Evolutionary conservation across 2,888 invertebrate species (phyloP).

Genomic region (Eupithecia subumbrata): DNA sequence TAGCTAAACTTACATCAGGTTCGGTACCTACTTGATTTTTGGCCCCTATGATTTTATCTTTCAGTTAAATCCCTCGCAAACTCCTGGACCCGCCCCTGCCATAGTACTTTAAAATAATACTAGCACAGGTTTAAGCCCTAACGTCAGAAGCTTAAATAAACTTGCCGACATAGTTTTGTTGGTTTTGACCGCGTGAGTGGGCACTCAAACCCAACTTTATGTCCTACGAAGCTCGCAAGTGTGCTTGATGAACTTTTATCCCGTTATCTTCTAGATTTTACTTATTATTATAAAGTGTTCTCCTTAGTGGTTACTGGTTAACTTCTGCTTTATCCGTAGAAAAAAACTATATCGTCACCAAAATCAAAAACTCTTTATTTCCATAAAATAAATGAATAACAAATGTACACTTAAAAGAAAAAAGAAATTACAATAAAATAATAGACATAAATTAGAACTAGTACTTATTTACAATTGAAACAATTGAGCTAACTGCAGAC

Average conservation of each 20-base stretch:
- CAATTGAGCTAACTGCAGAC: too few species aligned
- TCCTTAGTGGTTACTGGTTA: too few species aligned
- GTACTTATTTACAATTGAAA: too few species aligned
- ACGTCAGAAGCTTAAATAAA: slow-evolving; percentile 18
- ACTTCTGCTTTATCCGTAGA: too few species aligned
- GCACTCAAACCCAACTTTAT: background rate
- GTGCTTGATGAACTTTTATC: background rate
- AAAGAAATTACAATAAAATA: too few species aligned
- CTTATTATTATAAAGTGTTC: too few species aligned
- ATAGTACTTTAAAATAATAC: slow-evolving; percentile 31
- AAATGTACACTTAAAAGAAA: too few species aligned
- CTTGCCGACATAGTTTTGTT: slow-evolving; percentile 19
- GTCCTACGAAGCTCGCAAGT: background rate
- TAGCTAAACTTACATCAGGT: too few species aligned
- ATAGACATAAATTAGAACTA: too few species aligned
- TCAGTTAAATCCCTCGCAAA: background rate
- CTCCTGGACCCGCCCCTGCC: slow-evolving; percentile 7
- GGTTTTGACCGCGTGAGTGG: slow-evolving; percentile 5
- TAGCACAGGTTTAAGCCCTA: slow-evolving; percentile 24
- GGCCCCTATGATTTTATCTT: background rate
- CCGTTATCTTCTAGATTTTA: background rate
- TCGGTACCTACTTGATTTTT: background rate
- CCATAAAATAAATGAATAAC: too few species aligned
- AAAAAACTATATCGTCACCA: too few species aligned
- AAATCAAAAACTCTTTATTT: too few species aligned